Percentiles rank a stretch among this genome's conserved stretches.
Conservation (phyloP, 2,797 vertebrate species). For the Propithecus deckenii region DNA sequence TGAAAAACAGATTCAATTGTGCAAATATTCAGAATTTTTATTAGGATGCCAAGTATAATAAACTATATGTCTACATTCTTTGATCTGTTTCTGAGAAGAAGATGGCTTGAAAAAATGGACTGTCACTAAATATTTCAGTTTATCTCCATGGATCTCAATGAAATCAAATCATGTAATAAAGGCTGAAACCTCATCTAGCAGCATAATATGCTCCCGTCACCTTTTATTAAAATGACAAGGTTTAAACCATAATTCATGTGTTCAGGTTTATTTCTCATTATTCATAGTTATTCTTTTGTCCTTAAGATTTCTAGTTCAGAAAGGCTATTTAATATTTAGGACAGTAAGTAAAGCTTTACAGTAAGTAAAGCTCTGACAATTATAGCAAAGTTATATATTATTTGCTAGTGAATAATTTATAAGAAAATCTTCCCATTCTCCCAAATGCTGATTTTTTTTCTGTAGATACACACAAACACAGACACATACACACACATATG, state of each 20-base stretch:
- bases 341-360: not conserved
- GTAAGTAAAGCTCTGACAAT: not conserved
- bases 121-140: slow-evolving; percentile 75
- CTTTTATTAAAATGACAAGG: slow-evolving; percentile 74
- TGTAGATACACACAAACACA: not conserved
- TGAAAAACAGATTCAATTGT: slow-evolving; percentile 67
- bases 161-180: slow-evolving; percentile 76
- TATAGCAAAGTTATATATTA: not conserved
- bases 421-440: not conserved
- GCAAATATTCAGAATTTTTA: slow-evolving; percentile 72
- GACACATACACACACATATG: not conserved
- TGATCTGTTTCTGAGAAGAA: slow-evolving; percentile 62
- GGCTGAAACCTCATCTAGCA: slow-evolving; percentile 68
- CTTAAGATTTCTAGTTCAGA: slow-evolving; percentile 47
- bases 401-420: not conserved
- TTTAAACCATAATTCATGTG: slow-evolving; percentile 69
- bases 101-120: slow-evolving; percentile 49
- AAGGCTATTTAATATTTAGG: slow-evolving; percentile 9
- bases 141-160: slow-evolving; percentile 57
- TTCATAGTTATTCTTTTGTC: slow-evolving; percentile 50
- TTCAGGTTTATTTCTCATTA: slow-evolving; percentile 62
- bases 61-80: slow-evolving; percentile 65
- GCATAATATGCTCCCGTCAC: slow-evolving; percentile 66
- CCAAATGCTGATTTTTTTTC: not conserved
- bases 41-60: slow-evolving; percentile 69